Conservation (phyloP, 2,888 invertebrate genomes). For the Prenolepis imparis region DNA sequence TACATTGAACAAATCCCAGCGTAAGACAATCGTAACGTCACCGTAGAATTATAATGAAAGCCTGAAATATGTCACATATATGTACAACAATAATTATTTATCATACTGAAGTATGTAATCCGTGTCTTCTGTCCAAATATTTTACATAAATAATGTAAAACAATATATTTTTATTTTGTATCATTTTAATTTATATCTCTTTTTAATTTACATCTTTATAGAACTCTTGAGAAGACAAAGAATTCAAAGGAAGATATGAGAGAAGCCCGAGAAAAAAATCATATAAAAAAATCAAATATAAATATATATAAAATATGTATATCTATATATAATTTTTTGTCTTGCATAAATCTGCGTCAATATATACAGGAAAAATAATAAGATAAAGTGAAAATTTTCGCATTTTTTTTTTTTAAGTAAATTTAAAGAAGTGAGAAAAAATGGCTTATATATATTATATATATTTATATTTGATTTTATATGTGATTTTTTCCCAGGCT, state of each 20-base stretch:
- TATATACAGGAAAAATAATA: neutral
- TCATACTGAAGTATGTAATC: neutral
- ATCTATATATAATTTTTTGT: neutral
- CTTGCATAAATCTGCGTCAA: neutral
- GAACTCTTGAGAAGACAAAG: slow-evolving; percentile 14
- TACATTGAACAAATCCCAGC: no score
- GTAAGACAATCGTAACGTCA: no score
- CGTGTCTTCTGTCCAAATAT: neutral
- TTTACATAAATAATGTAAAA: neutral
- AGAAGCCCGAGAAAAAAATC: neutral
- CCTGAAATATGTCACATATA: neutral
- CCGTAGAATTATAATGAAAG: neutral
- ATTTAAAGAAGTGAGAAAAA: neutral
- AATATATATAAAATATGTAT: neutral
- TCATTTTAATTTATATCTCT: no score
- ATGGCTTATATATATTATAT: neutral
- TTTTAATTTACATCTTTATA: slow-evolving; percentile 12
- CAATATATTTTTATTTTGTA: neutral
- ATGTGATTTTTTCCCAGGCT: no score
- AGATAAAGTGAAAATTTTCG: neutral
- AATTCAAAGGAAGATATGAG: neutral
- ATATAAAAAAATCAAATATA: neutral
- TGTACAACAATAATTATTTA: neutral
- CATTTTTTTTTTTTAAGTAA: neutral
- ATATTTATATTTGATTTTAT: no score